phyloP scores from a whole-genome alignment of 2,888 invertebrate genomes.

The Apocheima hispidaria region DNA sequence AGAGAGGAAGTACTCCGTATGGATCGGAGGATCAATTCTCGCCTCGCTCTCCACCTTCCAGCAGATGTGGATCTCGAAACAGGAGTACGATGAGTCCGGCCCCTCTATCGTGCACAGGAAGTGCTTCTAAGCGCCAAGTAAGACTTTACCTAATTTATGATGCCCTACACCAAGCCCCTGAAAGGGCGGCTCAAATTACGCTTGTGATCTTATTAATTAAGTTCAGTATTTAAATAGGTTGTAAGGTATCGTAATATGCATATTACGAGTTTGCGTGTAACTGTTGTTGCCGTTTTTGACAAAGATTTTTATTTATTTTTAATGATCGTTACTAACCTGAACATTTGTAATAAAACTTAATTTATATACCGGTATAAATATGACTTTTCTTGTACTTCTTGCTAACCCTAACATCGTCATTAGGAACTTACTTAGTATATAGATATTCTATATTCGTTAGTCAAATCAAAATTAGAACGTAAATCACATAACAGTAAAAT shows the following conservation, averaged over 20 bases:
- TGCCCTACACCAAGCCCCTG: slow-evolving; percentile 80
- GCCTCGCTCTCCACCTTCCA: slow-evolving; percentile 97
- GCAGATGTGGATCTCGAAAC: slow-evolving; percentile 99
- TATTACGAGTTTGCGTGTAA: slow-evolving; percentile 79
- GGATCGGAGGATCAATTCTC: slow-evolving; percentile 97
- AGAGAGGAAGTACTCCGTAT: slow-evolving; percentile 98
- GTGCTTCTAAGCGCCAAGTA: slow-evolving; percentile 87
- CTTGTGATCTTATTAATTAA: slow-evolving; percentile 84
- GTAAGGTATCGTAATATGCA: slow-evolving; percentile 86
- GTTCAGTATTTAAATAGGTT: slow-evolving; percentile 84
- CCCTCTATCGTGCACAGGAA: slow-evolving; percentile 98
- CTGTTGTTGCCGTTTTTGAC: slow-evolving; percentile 73
- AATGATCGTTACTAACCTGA: slow-evolving; percentile 77
- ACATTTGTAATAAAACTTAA: slow-evolving; percentile 81
- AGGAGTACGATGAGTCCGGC: slow-evolving; percentile 99
- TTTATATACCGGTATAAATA: slow-evolving; percentile 83
- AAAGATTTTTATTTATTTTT: slow-evolving; percentile 84
- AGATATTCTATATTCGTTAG: not conserved
- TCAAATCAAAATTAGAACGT: no score
- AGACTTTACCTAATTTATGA: slow-evolving; percentile 80
- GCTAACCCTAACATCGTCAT: slow-evolving; percentile 27
- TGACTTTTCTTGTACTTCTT: slow-evolving; percentile 57
- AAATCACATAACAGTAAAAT: slow-evolving; percentile 4
- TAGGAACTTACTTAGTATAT: not conserved
- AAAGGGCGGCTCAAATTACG: slow-evolving; percentile 82